These are phyloP conservation scores for Mycalesis mineus DNA, from an alignment of 2,888 invertebrate genomes.

Conservation along the genomic window DNA sequence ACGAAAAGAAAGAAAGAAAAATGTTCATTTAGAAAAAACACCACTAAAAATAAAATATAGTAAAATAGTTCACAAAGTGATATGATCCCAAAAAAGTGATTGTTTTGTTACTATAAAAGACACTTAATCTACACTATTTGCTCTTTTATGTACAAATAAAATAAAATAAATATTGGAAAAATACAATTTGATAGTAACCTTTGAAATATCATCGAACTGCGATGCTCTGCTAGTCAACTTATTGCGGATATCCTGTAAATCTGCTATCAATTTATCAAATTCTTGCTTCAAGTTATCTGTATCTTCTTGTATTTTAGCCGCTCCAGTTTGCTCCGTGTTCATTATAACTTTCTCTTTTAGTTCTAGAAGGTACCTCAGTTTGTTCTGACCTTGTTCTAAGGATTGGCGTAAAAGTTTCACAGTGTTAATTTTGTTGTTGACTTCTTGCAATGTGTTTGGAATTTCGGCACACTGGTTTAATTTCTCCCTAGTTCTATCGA, in stretches of 20 bases:
- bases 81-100: too few relatives aligned
- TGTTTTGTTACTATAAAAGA: too few relatives aligned
- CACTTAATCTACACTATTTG: too few relatives aligned
- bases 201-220: slow-evolving; percentile 92
- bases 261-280: slow-evolving; percentile 90
- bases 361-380: slow-evolving; percentile 85
- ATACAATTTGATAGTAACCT: slow-evolving; percentile 61
- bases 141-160: too few relatives aligned
- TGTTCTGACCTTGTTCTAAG: slow-evolving; percentile 91
- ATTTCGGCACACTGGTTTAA: slow-evolving; percentile 88
- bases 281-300: slow-evolving; percentile 92
- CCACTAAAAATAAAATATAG: too few relatives aligned
- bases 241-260: slow-evolving; percentile 88
- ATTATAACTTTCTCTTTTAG: slow-evolving; percentile 95
- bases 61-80: too few relatives aligned
- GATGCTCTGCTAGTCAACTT: slow-evolving; percentile 85
- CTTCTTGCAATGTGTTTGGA: slow-evolving; percentile 88
- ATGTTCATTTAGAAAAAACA: too few relatives aligned
- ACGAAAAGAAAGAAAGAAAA: too few relatives aligned
- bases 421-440: slow-evolving; percentile 90
- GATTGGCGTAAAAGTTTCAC: slow-evolving; percentile 93
- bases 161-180: too few relatives aligned
- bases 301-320: slow-evolving; percentile 93
- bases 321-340: slow-evolving; percentile 93
- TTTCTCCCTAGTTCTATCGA: slow-evolving; percentile 92